These are phyloP conservation scores for Nematopogon swammerdamellus DNA, from an alignment of 2,888 invertebrate genomes.

Conservation along the genomic window DNA sequence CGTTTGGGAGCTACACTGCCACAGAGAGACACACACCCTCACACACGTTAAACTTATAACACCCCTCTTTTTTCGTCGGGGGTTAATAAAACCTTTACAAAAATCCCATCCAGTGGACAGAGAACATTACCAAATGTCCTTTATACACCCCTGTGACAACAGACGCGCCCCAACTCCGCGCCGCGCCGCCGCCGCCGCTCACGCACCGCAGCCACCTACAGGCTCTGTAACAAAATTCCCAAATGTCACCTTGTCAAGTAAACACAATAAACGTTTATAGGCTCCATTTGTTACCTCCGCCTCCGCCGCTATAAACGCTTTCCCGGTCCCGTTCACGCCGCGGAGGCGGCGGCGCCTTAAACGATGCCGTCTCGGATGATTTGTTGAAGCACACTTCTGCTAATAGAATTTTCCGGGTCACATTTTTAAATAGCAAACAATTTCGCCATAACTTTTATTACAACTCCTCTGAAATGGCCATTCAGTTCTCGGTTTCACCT, in stretches of 20 bases:
- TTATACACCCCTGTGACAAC: neutral
- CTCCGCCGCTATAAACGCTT: constrained; percentile 28
- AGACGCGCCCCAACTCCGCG: too few relatives aligned
- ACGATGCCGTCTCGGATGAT: constrained; percentile 7
- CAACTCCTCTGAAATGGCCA: too few relatives aligned
- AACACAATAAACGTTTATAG: constrained; percentile 39
- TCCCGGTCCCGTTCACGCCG: constrained; percentile 24
- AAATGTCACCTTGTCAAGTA: constrained; percentile 25
- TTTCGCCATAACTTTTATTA: neutral
- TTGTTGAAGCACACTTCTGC: constrained; percentile 20
- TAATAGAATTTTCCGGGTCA: constrained; percentile 2
- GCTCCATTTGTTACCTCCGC: constrained; percentile 36
- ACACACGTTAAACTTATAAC: too few relatives aligned
- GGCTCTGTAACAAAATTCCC: neutral
- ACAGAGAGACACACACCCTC: too few relatives aligned
- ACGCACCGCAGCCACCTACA: neutral
- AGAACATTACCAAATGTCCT: neutral
- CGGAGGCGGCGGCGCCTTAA: neutral
- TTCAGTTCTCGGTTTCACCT: too few relatives aligned
- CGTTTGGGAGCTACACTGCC: too few relatives aligned
- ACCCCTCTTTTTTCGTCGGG: neutral
- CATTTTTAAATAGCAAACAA: constrained; percentile 3
- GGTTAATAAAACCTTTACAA: neutral
- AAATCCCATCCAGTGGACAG: neutral
- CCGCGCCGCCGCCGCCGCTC: too few relatives aligned